A percentile compares a stretch with the other conserved stretches of the same genome.
Conservation (phyloP, 2,888 invertebrate species). For the Trichogramma dendrolimi region DNA sequence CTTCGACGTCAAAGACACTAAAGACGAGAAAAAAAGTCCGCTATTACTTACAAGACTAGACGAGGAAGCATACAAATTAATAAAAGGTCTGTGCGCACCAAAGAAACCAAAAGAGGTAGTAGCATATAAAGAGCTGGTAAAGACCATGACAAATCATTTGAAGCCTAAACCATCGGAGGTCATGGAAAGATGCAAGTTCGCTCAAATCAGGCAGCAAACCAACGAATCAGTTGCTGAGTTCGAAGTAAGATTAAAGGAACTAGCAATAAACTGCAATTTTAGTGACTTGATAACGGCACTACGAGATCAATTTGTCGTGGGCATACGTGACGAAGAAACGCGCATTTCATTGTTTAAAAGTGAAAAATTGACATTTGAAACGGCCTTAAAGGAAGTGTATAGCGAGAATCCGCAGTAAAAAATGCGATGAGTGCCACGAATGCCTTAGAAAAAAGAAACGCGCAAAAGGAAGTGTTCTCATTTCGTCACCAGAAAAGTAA, state of each 20-base stretch:
- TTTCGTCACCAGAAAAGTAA: too few relatives aligned
- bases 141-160: constrained; percentile 25
- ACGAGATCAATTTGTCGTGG: constrained; percentile 27
- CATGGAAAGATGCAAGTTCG: constrained; percentile 27
- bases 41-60: constrained; percentile 16
- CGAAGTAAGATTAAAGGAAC: constrained; percentile 19
- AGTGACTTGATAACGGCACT: constrained; percentile 18
- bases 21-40: constrained; percentile 21
- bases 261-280: constrained; percentile 26
- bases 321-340: constrained; percentile 22
- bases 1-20: constrained; percentile 28
- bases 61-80: constrained; percentile 20
- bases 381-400: constrained; percentile 15
- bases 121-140: constrained; percentile 23
- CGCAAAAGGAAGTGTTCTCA: too few relatives aligned
- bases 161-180: constrained; percentile 25
- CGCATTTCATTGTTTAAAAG: constrained; percentile 11
- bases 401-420: constrained; percentile 14
- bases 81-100: constrained; percentile 26
- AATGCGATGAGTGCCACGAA: too few relatives aligned
- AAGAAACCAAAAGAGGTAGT: constrained; percentile 13
- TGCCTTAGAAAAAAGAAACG: constrained; percentile 1
- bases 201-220: constrained; percentile 21
- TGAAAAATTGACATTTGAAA: constrained; percentile 12
- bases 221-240: constrained; percentile 23